Conservation (phyloP, 2,113 vertebrate genomes). For the Glaucidium brasilianum region DNA sequence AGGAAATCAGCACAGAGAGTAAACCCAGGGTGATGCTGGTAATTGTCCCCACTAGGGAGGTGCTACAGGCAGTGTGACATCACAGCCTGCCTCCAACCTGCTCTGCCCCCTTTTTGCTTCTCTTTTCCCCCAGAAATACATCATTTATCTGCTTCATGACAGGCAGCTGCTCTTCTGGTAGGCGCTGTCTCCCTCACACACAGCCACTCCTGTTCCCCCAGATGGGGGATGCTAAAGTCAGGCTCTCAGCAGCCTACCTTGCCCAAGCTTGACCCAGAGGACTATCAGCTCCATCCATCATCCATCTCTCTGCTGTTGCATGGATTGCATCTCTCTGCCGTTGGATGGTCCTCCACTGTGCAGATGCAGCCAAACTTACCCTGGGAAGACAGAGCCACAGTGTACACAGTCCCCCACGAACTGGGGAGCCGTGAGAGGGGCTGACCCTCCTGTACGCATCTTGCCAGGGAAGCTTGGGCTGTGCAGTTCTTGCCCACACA, state of each 20-base stretch:
- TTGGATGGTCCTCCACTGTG: background rate
- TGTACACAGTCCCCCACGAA: background rate
- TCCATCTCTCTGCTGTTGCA: background rate
- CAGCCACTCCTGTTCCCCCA: background rate
- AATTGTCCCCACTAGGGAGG: background rate
- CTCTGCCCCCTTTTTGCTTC: background rate
- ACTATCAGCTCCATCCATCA: background rate
- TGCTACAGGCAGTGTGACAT: background rate
- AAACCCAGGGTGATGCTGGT: background rate
- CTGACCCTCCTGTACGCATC: accelerated
- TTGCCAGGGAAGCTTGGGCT: background rate
- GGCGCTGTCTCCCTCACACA: background rate
- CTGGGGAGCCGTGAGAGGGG: accelerated
- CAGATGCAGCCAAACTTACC: background rate
- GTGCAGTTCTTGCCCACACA: accelerated
- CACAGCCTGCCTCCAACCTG: background rate
- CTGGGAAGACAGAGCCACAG: background rate
- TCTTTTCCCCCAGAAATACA: background rate
- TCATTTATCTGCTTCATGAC: background rate
- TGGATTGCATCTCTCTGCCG: accelerated
- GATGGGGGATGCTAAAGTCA: background rate
- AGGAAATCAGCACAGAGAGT: background rate
- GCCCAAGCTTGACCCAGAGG: background rate
- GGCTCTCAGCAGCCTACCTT: background rate
- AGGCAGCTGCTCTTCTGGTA: background rate